Evolutionary conservation across 2,113 vertebrate genomes (phyloP).

Genomic region (Hemiprocne comata): DNA sequence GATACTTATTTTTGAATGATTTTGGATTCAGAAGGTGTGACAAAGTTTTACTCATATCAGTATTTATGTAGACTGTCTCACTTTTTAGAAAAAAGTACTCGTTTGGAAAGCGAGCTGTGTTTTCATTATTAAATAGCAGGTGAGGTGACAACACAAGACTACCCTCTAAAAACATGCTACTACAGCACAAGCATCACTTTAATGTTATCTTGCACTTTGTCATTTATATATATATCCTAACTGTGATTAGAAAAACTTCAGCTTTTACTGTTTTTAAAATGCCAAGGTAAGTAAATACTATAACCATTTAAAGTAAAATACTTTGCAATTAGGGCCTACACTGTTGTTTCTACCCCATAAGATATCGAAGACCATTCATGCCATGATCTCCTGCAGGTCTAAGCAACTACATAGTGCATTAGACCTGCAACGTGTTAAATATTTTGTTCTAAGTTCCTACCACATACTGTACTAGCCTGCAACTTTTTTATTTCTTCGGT

Average conservation of each 20-base stretch:
- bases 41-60: background rate
- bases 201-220: background rate
- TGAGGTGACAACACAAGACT: background rate
- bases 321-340: background rate
- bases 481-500: background rate
- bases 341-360: background rate
- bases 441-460: background rate
- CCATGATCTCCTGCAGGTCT: background rate
- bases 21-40: background rate
- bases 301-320: background rate
- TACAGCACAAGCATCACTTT: background rate
- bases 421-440: background rate
- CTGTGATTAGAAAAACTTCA: background rate
- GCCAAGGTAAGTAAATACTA: background rate
- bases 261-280: background rate
- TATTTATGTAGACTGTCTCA: background rate
- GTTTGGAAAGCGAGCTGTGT: background rate
- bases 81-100: background rate
- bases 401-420: background rate
- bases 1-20: background rate
- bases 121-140: background rate
- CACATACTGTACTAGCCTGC: background rate
- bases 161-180: background rate
- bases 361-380: background rate
- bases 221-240: background rate